Evolutionary conservation across 2,797 vertebrate species (phyloP), one percentile per base, ranked within the genome.

Genomic region (Momotus momota): DNA sequence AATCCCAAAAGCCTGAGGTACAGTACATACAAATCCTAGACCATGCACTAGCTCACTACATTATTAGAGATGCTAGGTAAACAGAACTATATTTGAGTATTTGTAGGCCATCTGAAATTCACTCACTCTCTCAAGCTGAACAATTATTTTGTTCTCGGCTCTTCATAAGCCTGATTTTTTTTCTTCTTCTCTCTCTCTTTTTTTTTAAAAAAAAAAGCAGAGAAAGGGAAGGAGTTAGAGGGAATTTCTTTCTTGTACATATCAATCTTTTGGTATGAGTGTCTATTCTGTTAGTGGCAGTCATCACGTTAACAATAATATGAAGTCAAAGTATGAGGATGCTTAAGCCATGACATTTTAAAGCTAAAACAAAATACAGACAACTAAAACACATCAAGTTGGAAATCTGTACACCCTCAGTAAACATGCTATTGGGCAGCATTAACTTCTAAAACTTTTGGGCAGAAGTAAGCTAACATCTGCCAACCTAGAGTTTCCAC

Each of bases 1-100:
- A 89, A 93, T 65, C 72, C 78, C 60, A 75, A 96, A 97, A 91
- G 41, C 71, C 26, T 69, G 86, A 92, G 62, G 46, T 89, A 64
- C n/a, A 55, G 67, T 33, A 69, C 9, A 92, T 83, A 88, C 94
- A 40, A 95, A 90, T 93, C 78, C 57, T 15, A 96, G 27, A 70
- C n/a, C 29, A 92, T 10, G 17, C 1, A 2, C 31, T 69, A 51
- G 7, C 33, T 25, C 6, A 26, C 15, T 45, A 48, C 5, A 1
- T 31, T 81, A 88, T 58, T 45, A 92, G 12, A 43, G 25, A 77
- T 51, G 18, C 31, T 70, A 90, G 65, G 55, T 90, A 93, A 67
- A 17, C 14, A 79, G 15, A 58, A 64, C 33, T 25, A 23, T 52
- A 87, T 48, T 77, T 74, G 41, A 74, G 40, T 57, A 77, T 31